Conservation (phyloP, 2,888 invertebrate species). For the Drosophila emarginata region DNA sequence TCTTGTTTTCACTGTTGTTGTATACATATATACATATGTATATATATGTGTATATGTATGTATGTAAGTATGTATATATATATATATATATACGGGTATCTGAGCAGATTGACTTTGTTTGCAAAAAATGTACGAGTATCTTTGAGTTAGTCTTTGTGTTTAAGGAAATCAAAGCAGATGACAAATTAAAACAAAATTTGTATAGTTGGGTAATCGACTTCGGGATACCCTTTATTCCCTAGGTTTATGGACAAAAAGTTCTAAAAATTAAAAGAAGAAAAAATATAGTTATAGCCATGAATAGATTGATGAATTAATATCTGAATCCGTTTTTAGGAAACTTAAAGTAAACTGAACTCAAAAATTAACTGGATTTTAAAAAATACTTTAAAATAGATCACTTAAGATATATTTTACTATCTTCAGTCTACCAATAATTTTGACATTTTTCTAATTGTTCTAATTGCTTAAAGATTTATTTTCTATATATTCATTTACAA, state of each 20-base stretch:
- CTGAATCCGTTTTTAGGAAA: too few relatives aligned
- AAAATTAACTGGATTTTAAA: too few relatives aligned
- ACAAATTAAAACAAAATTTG: not conserved
- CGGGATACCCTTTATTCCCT: not conserved
- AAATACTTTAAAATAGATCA: too few relatives aligned
- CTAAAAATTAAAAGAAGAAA: too few relatives aligned
- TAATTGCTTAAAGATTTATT: not conserved
- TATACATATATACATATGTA: conserved; percentile 6
- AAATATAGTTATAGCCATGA: not conserved
- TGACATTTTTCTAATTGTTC: not conserved
- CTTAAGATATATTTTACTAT: too few relatives aligned
- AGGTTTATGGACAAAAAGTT: too few relatives aligned
- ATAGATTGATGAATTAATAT: too few relatives aligned
- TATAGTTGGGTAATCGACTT: not conserved
- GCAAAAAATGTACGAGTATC: conserved; percentile 49
- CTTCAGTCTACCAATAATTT: not conserved
- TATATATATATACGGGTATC: conserved; percentile 19
- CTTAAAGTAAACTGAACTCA: not conserved
- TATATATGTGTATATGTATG: conserved; percentile 5
- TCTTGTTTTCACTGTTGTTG: conserved; percentile 17
- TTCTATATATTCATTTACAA: not conserved
- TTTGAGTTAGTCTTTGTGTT: conserved; percentile 48
- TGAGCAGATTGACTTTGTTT: conserved; percentile 56
- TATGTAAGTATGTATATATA: conserved; percentile 3
- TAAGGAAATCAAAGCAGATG: conserved; percentile 22